Conservation (phyloP, 2,888 invertebrate genomes). For the Lycia hirtaria region DNA sequence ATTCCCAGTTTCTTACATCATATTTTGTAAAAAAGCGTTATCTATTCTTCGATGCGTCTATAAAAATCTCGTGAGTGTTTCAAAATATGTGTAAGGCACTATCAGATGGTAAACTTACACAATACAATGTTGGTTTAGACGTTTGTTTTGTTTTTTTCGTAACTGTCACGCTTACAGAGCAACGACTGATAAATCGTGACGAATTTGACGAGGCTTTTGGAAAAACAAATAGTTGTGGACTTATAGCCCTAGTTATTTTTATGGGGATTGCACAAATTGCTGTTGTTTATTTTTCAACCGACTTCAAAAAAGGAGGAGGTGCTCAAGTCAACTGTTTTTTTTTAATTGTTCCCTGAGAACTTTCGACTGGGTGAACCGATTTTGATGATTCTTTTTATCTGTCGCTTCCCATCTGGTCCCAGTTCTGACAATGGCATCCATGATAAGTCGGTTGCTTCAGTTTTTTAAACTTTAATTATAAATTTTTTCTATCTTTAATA, state of each 20-base stretch:
- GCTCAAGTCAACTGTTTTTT: too few relatives aligned
- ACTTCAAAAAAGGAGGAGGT: too few relatives aligned
- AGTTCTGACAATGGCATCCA: too few relatives aligned
- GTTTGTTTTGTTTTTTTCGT: slow-evolving; percentile 37
- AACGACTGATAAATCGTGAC: slow-evolving; percentile 40
- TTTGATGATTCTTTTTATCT: too few relatives aligned
- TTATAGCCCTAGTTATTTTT: slow-evolving; percentile 16
- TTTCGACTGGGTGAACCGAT: too few relatives aligned
- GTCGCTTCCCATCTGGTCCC: too few relatives aligned
- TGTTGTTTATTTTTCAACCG: not conserved
- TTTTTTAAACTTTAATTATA: too few relatives aligned
- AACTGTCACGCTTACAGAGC: slow-evolving; percentile 36
- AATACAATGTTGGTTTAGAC: slow-evolving; percentile 40
- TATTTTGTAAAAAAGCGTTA: not conserved
- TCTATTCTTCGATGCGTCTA: slow-evolving; percentile 1
- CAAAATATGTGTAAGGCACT: slow-evolving; percentile 21
- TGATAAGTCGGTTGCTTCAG: too few relatives aligned
- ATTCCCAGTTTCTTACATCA: not conserved
- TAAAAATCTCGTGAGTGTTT: slow-evolving; percentile 22
- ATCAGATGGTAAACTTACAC: slow-evolving; percentile 31
- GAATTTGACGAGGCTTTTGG: slow-evolving; percentile 25
- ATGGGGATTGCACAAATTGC: slow-evolving; percentile 15
- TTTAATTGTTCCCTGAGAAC: too few relatives aligned
- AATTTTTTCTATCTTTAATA: too few relatives aligned
- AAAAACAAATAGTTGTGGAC: slow-evolving; percentile 22